These are phyloP conservation scores for Epizoanthus illoricatus DNA, from an alignment of 92 coral and sea anemone species.

Conservation along the genomic window DNA sequence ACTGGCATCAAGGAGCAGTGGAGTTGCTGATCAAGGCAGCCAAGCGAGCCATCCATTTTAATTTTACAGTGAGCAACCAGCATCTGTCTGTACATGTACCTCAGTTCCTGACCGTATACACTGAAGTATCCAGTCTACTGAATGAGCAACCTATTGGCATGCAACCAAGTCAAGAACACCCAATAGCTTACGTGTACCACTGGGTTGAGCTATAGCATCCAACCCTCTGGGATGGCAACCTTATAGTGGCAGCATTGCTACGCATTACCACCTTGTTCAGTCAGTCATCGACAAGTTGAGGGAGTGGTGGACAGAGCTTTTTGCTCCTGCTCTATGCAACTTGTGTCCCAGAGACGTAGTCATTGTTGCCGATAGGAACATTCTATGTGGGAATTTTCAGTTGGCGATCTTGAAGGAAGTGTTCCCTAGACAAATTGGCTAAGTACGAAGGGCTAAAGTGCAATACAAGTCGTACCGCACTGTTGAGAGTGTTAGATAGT, in stretches of 20 bases:
- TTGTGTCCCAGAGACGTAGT: constrained; percentile 44
- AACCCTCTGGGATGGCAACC: constrained; percentile 68
- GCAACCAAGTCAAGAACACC: constrained; percentile 65
- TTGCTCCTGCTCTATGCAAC: constrained; percentile 54
- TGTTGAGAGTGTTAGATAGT: neutral
- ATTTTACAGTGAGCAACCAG: constrained; percentile 67
- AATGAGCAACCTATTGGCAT: constrained; percentile 72
- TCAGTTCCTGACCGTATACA: constrained; percentile 66
- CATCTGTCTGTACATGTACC: constrained; percentile 58
- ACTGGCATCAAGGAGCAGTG: constrained; percentile 74
- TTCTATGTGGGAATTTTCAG: constrained; percentile 45
- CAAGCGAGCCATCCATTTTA: constrained; percentile 71
- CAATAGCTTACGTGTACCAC: constrained; percentile 53
- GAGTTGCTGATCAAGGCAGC: constrained; percentile 66
- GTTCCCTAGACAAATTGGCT: constrained; percentile 37
- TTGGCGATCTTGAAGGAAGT: constrained; percentile 45
- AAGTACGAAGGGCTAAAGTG: constrained; percentile 37
- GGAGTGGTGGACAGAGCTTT: constrained; percentile 69
- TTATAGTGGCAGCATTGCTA: constrained; percentile 23
- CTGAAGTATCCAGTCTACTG: constrained; percentile 63
- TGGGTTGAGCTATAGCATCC: constrained; percentile 55
- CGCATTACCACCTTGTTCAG: constrained; percentile 59
- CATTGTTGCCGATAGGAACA: constrained; percentile 46
- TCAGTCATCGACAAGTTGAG: constrained; percentile 60
- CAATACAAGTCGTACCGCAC: constrained; percentile 42